Percentiles rank a stretch among this genome's conserved stretches.
Conservation (phyloP, 1,140 invertebrate species). For the Ips typographus region DNA sequence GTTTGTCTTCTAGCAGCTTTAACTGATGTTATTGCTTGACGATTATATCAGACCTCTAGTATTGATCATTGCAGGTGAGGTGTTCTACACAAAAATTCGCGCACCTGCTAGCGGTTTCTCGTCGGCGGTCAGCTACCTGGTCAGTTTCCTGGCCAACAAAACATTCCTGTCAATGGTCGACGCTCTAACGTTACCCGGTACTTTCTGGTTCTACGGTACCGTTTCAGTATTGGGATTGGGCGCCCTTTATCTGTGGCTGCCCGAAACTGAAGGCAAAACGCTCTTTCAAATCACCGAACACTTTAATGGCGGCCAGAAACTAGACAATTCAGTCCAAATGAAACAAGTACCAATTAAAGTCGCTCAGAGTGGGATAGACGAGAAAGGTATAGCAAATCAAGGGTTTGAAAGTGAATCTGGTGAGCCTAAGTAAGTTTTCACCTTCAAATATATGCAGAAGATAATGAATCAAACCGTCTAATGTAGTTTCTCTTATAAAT, state of each 20-base stretch:
- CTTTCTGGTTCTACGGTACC: slow-evolving; percentile 64
- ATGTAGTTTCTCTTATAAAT: too few relatives aligned
- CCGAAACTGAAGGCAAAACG: slow-evolving; percentile 83
- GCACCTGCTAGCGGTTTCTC: slow-evolving; percentile 67
- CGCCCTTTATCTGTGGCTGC: slow-evolving; percentile 59
- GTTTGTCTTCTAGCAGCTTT: not conserved
- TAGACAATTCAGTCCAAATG: slow-evolving; percentile 45
- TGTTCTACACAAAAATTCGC: slow-evolving; percentile 64
- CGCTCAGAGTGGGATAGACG: not conserved
- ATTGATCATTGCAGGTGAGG: slow-evolving; percentile 56
- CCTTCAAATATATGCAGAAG: too few relatives aligned
- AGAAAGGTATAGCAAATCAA: not conserved
- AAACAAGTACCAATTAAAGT: not conserved
- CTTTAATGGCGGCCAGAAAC: slow-evolving; percentile 61
- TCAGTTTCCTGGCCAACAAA: slow-evolving; percentile 72
- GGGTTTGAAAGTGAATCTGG: too few relatives aligned
- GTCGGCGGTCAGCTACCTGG: slow-evolving; percentile 70
- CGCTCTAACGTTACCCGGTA: slow-evolving; percentile 63
- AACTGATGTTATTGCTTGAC: not conserved
- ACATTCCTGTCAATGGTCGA: slow-evolving; percentile 66
- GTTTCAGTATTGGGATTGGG: slow-evolving; percentile 65
- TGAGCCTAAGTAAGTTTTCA: too few relatives aligned
- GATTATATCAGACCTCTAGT: not conserved
- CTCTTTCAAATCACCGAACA: slow-evolving; percentile 73
- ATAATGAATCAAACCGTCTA: too few relatives aligned